A percentile compares a stretch with the other conserved stretches of the same genome.
Conservation (phyloP, 2,888 invertebrate genomes). For the Dryadula phaetusa region DNA sequence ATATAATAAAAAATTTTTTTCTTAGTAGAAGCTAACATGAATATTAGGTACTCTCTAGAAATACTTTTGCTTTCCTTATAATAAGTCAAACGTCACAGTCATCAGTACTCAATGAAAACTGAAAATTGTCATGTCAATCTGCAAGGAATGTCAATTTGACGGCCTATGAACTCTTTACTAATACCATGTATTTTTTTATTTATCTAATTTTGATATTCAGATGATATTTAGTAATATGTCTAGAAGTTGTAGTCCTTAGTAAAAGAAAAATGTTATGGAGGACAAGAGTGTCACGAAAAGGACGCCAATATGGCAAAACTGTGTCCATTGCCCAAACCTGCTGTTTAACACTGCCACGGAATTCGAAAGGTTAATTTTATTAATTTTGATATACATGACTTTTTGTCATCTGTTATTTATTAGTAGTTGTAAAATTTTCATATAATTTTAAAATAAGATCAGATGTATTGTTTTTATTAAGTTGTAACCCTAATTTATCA, state of each 20-base stretch:
- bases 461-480: no score
- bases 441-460: no score
- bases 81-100: not conserved
- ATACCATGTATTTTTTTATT: constrained; percentile 42
- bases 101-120: no score
- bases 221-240: constrained; percentile 45
- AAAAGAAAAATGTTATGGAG: constrained; percentile 79
- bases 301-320: constrained; percentile 85
- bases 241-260: constrained; percentile 31
- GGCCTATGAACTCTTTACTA: constrained; percentile 38
- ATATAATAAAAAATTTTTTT: no score
- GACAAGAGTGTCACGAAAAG: constrained; percentile 66
- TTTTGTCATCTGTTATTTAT: not conserved
- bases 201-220: constrained; percentile 43
- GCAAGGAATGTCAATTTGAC: constrained; percentile 32
- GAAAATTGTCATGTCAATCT: constrained; percentile 3
- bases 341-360: constrained; percentile 83
- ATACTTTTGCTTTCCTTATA: not conserved
- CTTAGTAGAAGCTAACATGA: no score
- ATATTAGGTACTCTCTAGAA: no score
- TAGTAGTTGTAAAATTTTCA: not conserved
- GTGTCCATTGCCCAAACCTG: constrained; percentile 85
- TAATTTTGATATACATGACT: not conserved
- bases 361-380: constrained; percentile 83
- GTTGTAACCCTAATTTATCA: no score